These are phyloP conservation scores for Hemaris fuciformis DNA, from an alignment of 2,888 invertebrate genomes.

Conservation along the genomic window DNA sequence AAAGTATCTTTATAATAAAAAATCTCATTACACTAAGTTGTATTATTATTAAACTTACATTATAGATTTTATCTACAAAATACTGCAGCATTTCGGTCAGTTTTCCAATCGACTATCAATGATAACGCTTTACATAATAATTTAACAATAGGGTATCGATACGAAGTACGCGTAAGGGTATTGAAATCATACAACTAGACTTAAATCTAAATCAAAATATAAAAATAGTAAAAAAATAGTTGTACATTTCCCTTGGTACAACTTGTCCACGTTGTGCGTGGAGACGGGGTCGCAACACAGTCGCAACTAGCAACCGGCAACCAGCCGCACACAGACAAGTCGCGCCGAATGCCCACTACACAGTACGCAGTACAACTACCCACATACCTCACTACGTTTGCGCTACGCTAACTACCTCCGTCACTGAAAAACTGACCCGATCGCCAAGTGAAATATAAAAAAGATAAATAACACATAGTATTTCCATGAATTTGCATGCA, in stretches of 20 bases:
- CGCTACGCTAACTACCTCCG: conserved; percentile 40
- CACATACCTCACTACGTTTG: conserved; percentile 39
- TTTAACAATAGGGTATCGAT: conserved; percentile 69
- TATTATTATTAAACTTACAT: conserved; percentile 78
- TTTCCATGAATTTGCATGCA: conserved; percentile 79
- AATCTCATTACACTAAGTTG: conserved; percentile 78
- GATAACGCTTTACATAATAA: conserved; percentile 62
- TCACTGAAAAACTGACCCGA: conserved; percentile 75
- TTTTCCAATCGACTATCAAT: conserved; percentile 72
- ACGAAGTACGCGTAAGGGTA: conserved; percentile 68
- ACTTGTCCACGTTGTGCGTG: conserved; percentile 71
- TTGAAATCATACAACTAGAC: conserved; percentile 78
- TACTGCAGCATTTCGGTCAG: conserved; percentile 76
- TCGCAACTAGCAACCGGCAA: too few species aligned
- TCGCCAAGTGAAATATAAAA: conserved; percentile 79
- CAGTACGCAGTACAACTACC: conserved; percentile 31
- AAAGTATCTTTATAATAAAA: conserved; percentile 79
- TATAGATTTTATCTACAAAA: conserved; percentile 82
- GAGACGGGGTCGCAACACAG: background rate
- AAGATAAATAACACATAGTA: conserved; percentile 80
- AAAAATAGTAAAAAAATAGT: conserved; percentile 81
- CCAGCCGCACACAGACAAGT: conserved; percentile 42
- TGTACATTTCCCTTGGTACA: conserved; percentile 72
- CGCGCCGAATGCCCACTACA: conserved; percentile 20
- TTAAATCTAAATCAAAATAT: conserved; percentile 81